Evolutionary conservation across 2,888 invertebrate genomes (phyloP).

Genomic region (Sinelater perroti): DNA sequence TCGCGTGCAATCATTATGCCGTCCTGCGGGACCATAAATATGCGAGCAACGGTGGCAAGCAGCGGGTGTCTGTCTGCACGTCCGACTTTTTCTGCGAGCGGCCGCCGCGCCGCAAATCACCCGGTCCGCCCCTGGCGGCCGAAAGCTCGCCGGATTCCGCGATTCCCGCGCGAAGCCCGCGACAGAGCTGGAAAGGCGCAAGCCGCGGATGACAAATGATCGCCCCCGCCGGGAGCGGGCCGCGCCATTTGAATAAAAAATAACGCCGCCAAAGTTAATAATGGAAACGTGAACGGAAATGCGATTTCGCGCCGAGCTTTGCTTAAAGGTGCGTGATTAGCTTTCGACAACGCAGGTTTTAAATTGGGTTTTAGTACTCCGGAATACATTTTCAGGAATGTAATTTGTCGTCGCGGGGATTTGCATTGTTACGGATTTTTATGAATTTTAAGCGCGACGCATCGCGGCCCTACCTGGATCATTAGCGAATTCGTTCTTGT

Average conservation of each 20-base stretch:
- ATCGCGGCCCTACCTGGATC: too few species aligned
- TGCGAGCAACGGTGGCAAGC: slow-evolving; percentile 54
- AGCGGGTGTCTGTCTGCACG: slow-evolving; percentile 52
- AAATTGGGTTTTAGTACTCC: slow-evolving; percentile 59
- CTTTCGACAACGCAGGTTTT: slow-evolving; percentile 59
- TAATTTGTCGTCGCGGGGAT: slow-evolving; percentile 53
- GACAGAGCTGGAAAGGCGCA: slow-evolving; percentile 45
- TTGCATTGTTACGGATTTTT: slow-evolving; percentile 35
- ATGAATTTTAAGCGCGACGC: slow-evolving; percentile 17
- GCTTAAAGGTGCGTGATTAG: slow-evolving; percentile 60
- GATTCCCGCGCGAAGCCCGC: slow-evolving; percentile 29
- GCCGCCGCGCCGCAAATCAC: slow-evolving; percentile 18
- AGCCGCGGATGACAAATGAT: slow-evolving; percentile 60
- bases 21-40: slow-evolving; percentile 49
- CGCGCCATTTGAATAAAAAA: slow-evolving; percentile 63
- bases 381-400: slow-evolving; percentile 56
- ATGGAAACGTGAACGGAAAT: slow-evolving; percentile 62
- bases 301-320: slow-evolving; percentile 58
- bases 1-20: slow-evolving; percentile 54
- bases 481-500: too few species aligned
- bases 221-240: slow-evolving; percentile 47
- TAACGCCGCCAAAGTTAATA: slow-evolving; percentile 62
- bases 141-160: slow-evolving; percentile 11
- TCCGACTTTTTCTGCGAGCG: slow-evolving; percentile 21
- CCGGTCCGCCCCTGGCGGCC: slow-evolving; percentile 8